phyloP scores from a whole-genome alignment of 1,140 invertebrate genomes.

The Andrena cerasifolii region DNA sequence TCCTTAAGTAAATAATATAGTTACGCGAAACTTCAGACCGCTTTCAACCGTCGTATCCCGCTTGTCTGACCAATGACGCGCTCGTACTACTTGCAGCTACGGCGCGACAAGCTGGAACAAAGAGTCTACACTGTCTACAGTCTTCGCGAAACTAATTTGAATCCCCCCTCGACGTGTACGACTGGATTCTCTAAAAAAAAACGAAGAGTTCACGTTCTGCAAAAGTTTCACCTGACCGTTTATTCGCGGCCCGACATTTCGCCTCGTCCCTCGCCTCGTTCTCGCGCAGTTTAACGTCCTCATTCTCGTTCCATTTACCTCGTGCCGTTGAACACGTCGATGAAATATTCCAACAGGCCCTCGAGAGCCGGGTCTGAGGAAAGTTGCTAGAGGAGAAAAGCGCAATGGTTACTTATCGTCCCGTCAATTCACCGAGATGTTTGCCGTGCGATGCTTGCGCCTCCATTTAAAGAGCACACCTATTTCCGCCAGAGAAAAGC shows the following conservation, averaged over 20 bases:
- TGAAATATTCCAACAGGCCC: conserved; percentile 42
- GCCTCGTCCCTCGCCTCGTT: neutral
- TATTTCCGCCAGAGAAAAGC: conserved; percentile 23
- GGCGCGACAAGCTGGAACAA: too few relatives aligned
- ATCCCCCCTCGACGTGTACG: neutral
- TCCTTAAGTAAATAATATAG: too few relatives aligned
- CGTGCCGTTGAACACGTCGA: conserved; percentile 26
- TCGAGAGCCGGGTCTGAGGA: neutral
- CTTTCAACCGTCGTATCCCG: neutral
- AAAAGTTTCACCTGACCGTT: conserved; percentile 34
- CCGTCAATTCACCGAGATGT: conserved; percentile 22
- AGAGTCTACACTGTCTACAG: too few relatives aligned
- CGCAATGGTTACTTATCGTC: conserved; percentile 48
- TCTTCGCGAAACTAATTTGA: conserved; percentile 18
- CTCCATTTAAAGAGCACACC: conserved; percentile 39
- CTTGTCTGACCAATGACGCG: neutral
- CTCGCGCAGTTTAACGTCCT: neutral
- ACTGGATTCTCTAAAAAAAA: conserved; percentile 20
- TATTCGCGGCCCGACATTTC: conserved; percentile 20
- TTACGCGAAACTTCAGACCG: too few relatives aligned
- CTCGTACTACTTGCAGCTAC: too few relatives aligned
- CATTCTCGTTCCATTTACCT: conserved; percentile 11
- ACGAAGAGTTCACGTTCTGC: conserved; percentile 2
- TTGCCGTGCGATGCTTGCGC: conserved; percentile 33
- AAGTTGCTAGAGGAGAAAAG: conserved; percentile 30